A percentile compares a stretch with the other conserved stretches of the same genome.
Conservation (phyloP, 2,113 vertebrate genomes). For the Eonycteris spelaea region DNA sequence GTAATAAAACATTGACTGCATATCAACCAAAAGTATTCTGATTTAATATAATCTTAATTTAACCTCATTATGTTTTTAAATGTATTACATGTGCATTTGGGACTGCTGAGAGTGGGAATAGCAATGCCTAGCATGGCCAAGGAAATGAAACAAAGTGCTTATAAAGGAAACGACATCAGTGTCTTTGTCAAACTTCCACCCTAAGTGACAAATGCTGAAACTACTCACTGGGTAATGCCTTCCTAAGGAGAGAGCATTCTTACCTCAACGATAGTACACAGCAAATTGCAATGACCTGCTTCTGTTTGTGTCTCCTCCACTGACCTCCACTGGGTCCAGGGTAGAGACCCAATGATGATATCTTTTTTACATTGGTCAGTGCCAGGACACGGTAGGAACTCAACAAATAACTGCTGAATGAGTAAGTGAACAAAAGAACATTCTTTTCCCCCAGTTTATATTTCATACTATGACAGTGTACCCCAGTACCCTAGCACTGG, state of each 20-base stretch:
- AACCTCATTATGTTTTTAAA: not conserved
- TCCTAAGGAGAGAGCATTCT: not conserved
- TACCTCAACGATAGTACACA: not conserved
- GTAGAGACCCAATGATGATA: not conserved
- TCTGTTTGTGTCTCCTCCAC: not conserved
- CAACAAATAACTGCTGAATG: not conserved
- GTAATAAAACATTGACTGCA: not conserved
- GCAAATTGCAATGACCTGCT: not conserved
- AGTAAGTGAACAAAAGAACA: not conserved
- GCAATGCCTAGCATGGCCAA: not conserved
- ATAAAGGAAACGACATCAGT: not conserved
- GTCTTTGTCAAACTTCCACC: not conserved
- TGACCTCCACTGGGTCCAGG: not conserved
- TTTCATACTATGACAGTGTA: not conserved
- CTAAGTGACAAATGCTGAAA: not conserved
- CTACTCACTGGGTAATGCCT: not conserved
- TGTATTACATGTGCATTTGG: not conserved
- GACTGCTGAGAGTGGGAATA: not conserved
- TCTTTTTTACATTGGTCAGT: not conserved
- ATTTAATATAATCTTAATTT: not conserved
- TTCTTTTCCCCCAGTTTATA: not conserved
- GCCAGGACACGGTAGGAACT: not conserved
- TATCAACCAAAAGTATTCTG: not conserved
- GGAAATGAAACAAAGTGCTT: not conserved
- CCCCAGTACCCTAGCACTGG: not conserved